These are phyloP conservation scores for Idris sp. DNA, from an alignment of 1,140 invertebrate genomes.

Conservation along the genomic window DNA sequence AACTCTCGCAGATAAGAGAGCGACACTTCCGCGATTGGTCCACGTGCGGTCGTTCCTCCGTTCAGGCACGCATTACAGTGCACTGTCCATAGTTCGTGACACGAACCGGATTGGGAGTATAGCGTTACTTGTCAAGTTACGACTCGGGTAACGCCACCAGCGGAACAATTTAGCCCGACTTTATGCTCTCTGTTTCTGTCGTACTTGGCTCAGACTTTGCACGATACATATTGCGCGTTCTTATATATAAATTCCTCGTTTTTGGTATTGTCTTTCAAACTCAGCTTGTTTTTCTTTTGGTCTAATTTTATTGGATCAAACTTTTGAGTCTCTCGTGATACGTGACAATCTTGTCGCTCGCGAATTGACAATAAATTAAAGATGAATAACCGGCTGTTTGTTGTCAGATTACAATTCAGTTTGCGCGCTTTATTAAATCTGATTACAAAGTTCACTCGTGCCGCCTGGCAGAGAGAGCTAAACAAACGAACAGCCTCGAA, in stretches of 20 bases:
- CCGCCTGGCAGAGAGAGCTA: not conserved
- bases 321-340: not conserved
- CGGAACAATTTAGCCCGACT: constrained; percentile 25
- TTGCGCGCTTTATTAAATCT: constrained; percentile 21
- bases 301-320: no score
- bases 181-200: not conserved
- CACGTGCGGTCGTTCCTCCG: constrained; percentile 35
- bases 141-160: constrained; percentile 60
- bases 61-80: constrained; percentile 37
- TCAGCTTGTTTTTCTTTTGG: constrained; percentile 4
- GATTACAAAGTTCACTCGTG: constrained; percentile 5
- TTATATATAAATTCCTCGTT: constrained; percentile 37
- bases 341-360: not conserved
- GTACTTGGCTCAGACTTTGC: not conserved
- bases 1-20: constrained; percentile 31
- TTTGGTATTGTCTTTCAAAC: constrained; percentile 36
- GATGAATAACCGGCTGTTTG: not conserved
- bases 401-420: constrained; percentile 10
- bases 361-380: constrained; percentile 2
- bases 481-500: constrained; percentile 8
- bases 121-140: constrained; percentile 70
- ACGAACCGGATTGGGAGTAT: constrained; percentile 66
- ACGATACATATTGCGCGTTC: constrained; percentile 39
- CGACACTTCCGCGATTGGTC: constrained; percentile 13
- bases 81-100: constrained; percentile 34